Evolutionary conservation across 1,140 invertebrate species (phyloP), one percentile per base, ranked within the genome.

Genomic region (Cydia strobilella): DNA sequence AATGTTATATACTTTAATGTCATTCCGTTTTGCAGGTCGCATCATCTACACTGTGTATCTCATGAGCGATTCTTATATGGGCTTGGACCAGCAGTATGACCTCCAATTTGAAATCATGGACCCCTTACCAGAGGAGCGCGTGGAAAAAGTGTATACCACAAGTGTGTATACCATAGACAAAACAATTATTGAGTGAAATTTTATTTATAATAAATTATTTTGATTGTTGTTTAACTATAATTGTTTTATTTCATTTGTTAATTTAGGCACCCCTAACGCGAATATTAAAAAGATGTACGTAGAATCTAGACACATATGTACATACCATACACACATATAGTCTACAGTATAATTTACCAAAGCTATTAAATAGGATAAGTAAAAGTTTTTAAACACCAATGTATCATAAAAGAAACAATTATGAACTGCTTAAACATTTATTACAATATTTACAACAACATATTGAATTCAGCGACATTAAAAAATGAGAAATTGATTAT

Each of bases 11-110:
- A 31, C 2, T 31, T 31, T 31, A 3, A 31, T 39, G 35, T 10
- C 7, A 39, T 39, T 39, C 35, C 4, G 7, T 10, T 76, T 92
- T 94, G 76, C 90, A 95, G 97, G 97, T 31, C 94, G 94, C 12
- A 93, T 95, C 15, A 95, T 96, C 66, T 95, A 98, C 78, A 97
- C 96, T 0, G 82, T 99, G 15, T 99, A 97, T 85, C 86, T 99
- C 12, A 95, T 99, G 93, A 99, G 98, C 73, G 98, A 99, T 93
- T 97, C 96, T 72, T 99, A 99, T 85, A 93, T 99, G 31, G 98
- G 98, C 23, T 93, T 99, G 10, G 99, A 99, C 93, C 98, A 99
- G 85, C 98, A 99, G 86, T 99, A 98, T 84, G 93, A 96, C 77
- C 86, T 97, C 59, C 90, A 94, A 73, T 86, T 96, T 75, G 95